phyloP scores from a whole-genome alignment of 2,888 invertebrate genomes.

The Oegoconia quadripuncta region DNA sequence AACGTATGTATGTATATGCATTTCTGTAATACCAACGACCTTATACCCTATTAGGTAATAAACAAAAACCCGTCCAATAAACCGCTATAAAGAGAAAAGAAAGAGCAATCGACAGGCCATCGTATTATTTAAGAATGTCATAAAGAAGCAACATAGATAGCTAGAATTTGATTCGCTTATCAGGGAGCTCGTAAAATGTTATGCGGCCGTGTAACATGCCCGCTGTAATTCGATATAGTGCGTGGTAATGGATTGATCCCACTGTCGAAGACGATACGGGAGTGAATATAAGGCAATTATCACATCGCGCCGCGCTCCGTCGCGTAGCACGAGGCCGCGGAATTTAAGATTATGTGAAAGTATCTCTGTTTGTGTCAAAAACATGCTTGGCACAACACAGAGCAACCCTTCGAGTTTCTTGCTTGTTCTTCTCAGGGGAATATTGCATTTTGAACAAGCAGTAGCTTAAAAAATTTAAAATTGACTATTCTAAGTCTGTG shows the following conservation, averaged over 20 bases:
- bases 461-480: too few species aligned
- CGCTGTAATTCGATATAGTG: constrained; percentile 52
- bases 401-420: too few species aligned
- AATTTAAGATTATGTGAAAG: too few species aligned
- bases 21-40: background rate
- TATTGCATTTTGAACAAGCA: too few species aligned
- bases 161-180: constrained; percentile 48
- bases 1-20: too few species aligned
- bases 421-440: too few species aligned
- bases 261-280: constrained; percentile 28
- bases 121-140: constrained; percentile 30
- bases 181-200: constrained; percentile 52
- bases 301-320: too few species aligned
- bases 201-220: constrained; percentile 50
- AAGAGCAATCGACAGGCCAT: constrained; percentile 17
- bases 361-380: too few species aligned
- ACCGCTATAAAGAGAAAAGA: constrained; percentile 18
- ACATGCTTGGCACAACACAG: too few species aligned
- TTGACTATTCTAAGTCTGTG: too few species aligned
- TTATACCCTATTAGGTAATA: background rate
- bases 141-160: constrained; percentile 41
- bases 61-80: constrained; percentile 15
- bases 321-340: too few species aligned
- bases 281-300: background rate
- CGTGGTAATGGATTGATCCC: constrained; percentile 34